Evolutionary conservation across 92 coral and sea anemone genomes (phyloP).

Genomic region (Heteractis magnifica): DNA sequence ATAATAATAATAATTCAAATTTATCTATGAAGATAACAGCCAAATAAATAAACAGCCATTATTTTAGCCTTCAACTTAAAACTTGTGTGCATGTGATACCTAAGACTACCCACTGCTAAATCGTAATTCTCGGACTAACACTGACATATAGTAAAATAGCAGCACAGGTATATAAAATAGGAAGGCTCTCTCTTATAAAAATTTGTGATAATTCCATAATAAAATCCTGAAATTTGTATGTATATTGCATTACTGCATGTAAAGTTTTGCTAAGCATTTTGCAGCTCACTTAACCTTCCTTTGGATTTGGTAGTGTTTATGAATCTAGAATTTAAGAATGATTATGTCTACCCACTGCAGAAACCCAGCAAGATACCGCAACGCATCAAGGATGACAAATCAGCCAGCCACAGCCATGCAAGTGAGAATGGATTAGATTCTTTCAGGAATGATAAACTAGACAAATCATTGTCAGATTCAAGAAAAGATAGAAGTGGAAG

Average conservation of each 20-base stretch:
- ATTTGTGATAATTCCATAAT: not conserved
- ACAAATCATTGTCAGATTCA: slow-evolving; percentile 62
- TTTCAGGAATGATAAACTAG: slow-evolving; percentile 59
- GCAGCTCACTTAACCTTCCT: not conserved
- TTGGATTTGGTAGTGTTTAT: no score
- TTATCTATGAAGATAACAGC: not conserved
- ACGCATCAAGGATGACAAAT: slow-evolving; percentile 78
- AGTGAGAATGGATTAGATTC: slow-evolving; percentile 61
- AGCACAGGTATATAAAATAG: no score
- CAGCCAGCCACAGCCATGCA: slow-evolving; percentile 67
- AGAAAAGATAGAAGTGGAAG: slow-evolving; percentile 61
- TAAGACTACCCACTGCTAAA: not conserved
- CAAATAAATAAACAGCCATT: not conserved
- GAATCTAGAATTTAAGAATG: not conserved
- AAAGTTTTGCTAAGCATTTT: not conserved
- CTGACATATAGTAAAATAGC: not conserved
- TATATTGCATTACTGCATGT: not conserved
- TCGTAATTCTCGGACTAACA: not conserved
- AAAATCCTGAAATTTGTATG: no score
- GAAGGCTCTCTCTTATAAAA: not conserved
- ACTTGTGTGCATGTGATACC: not conserved
- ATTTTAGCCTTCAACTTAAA: not conserved
- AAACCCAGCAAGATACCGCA: slow-evolving; percentile 94
- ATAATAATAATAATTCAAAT: not conserved
- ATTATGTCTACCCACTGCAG: not conserved